Conservation (phyloP, 2,113 vertebrate genomes). For the Ornithorhynchus anatinus region DNA sequence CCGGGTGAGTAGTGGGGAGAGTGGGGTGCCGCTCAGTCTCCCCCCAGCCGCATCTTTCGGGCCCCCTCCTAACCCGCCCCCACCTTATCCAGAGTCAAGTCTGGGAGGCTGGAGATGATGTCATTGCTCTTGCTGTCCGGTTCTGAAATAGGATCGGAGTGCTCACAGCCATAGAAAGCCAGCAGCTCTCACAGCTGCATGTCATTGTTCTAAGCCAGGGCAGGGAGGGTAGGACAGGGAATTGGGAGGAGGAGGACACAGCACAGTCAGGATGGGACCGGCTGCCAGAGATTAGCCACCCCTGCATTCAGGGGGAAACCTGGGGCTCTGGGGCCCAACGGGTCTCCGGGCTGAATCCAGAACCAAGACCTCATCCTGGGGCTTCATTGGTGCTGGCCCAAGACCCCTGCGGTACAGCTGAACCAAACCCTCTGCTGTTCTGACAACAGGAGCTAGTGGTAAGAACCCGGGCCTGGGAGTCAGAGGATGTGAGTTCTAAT, state of each 20-base stretch:
- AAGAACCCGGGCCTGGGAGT: no score
- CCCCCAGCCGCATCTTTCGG: neutral
- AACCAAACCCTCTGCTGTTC: no score
- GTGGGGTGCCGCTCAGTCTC: neutral
- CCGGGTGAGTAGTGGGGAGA: neutral
- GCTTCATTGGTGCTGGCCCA: no score
- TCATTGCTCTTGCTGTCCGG: slow-evolving; percentile 81
- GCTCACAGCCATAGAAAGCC: slow-evolving; percentile 89
- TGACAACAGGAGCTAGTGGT: no score
- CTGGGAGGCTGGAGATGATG: slow-evolving; percentile 75
- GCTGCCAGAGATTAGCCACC: neutral
- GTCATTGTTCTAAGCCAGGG: slow-evolving; percentile 79
- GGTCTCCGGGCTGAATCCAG: no score
- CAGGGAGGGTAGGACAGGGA: slow-evolving; percentile 40
- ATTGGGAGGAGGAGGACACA: slow-evolving; percentile 53
- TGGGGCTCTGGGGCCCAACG: no score
- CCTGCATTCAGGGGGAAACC: no score
- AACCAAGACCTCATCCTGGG: no score
- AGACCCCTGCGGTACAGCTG: no score
- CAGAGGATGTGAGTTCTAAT: no score
- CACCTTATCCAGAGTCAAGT: slow-evolving; percentile 91
- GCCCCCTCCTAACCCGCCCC: neutral
- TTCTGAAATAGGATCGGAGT: slow-evolving; percentile 79
- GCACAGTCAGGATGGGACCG: slow-evolving; percentile 51
- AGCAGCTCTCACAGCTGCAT: slow-evolving; percentile 92